phyloP scores from a whole-genome alignment of 1,140 invertebrate species.

The Homarus americanus region DNA sequence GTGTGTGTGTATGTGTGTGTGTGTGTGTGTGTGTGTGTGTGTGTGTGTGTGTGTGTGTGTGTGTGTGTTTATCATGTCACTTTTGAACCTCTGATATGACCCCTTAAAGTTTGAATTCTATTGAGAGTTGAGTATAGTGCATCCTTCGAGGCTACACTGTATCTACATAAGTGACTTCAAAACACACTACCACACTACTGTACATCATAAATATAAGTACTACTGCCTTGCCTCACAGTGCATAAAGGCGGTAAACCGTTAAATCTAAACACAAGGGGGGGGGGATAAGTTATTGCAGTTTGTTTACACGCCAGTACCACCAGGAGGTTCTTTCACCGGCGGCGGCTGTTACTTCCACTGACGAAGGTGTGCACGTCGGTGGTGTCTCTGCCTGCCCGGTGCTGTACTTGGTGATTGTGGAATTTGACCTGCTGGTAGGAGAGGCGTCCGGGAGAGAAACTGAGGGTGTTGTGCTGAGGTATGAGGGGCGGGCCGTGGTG shows the following conservation, averaged over 20 bases:
- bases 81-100: too few relatives aligned
- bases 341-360: background rate
- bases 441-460: background rate
- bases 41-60: too few relatives aligned
- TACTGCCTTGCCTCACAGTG: too few relatives aligned
- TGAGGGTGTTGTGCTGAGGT: background rate
- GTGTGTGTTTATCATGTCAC: too few relatives aligned
- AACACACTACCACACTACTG: background rate
- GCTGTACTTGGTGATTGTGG: background rate
- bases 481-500: conserved; percentile 24
- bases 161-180: background rate
- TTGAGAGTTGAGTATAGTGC: too few relatives aligned
- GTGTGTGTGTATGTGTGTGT: too few relatives aligned
- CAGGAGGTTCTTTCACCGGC: too few relatives aligned
- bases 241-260: too few relatives aligned
- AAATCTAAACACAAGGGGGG: background rate
- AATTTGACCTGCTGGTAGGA: background rate
- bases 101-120: too few relatives aligned
- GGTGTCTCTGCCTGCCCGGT: background rate
- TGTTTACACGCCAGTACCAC: background rate
- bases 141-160: too few relatives aligned
- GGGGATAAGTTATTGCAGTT: background rate
- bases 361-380: background rate
- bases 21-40: too few relatives aligned
- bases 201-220: background rate